Evolutionary conservation across 2,797 vertebrate species (phyloP), one percentile per base, ranked within the genome.

Genomic region (Sebastes minor): DNA sequence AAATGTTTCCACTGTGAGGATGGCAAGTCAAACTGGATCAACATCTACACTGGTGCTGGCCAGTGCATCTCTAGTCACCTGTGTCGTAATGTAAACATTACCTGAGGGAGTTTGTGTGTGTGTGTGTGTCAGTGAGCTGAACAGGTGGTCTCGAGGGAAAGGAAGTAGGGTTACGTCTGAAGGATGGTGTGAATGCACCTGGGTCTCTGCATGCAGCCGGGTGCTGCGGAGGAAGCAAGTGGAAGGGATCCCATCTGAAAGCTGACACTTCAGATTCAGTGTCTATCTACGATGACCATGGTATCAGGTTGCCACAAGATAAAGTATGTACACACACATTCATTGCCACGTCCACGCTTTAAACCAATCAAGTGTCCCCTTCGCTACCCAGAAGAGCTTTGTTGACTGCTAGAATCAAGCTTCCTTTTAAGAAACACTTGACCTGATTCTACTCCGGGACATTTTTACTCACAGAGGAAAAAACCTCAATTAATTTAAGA

Each of bases 181-280:
- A 80, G 71, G 73, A 78, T 6, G 14, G 25, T 49, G 63, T 25
- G 28, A 28, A 76, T 72, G 91, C 95, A 95, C 92, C 94, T 95
- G 95, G 75, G 94, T 92, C 94, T 90, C 86, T 55, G 75, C 69
- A 71, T 61, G 74, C 67, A 72, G 67, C 71, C 2, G 2, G 72
- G 56, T 65, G 62, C 64, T 82, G 69, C 46, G 73, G 85, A 80
- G 65, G 76, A 88, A 88, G 63, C 56, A 56, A 88, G 85, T 84
- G 81, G 83, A 91, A 89, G 60, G 73, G 74, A 89, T 87, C 81
- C 74, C 79, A 84, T 90, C 79, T 93, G 92, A 94, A 90, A 89
- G 86, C 85, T 92, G 90, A 91, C 90, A 91, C 78, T 88, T 92
- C 65, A 84, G 20, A 86, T 90, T 88, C 70, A 73, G 8, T 30